Evolutionary conservation across 92 coral and sea anemone species (phyloP).

Genomic region (Phymanthus crucifer): DNA sequence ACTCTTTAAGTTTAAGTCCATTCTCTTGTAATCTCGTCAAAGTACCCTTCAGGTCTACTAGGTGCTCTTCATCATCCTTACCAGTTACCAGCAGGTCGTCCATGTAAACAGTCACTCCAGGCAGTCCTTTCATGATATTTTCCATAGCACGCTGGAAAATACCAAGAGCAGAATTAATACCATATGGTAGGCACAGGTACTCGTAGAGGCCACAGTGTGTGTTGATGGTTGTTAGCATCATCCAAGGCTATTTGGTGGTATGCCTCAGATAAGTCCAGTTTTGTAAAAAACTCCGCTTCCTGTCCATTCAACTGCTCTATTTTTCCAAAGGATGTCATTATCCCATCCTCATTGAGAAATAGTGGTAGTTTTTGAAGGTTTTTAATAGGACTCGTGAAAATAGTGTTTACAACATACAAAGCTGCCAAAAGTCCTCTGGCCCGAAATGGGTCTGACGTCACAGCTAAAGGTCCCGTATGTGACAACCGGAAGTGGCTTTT

Average conservation of each 20-base stretch:
- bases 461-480: too few species aligned
- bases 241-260: slow-evolving; percentile 49
- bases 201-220: slow-evolving; percentile 37
- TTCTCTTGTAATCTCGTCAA: slow-evolving; percentile 26
- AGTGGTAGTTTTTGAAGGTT: too few species aligned
- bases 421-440: slow-evolving; percentile 37
- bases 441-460: too few species aligned
- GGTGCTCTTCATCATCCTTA: slow-evolving; percentile 30
- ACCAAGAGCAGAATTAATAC: slow-evolving; percentile 42
- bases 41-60: slow-evolving; percentile 25
- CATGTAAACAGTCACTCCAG: slow-evolving; percentile 45
- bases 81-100: slow-evolving; percentile 47
- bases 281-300: too few species aligned
- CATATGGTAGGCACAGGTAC: slow-evolving; percentile 36
- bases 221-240: slow-evolving; percentile 46
- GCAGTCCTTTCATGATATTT: slow-evolving; percentile 41
- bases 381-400: too few species aligned
- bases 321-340: too few species aligned
- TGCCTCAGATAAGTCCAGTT: slow-evolving; percentile 44
- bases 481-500: too few species aligned
- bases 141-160: slow-evolving; percentile 47
- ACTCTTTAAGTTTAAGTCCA: slow-evolving; percentile 29
- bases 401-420: too few species aligned
- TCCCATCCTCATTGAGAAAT: not conserved
- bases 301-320: too few species aligned